Base-by-base conservation (phyloP, 2,113 vertebrate species). In the Clinocottus analis region DNA sequence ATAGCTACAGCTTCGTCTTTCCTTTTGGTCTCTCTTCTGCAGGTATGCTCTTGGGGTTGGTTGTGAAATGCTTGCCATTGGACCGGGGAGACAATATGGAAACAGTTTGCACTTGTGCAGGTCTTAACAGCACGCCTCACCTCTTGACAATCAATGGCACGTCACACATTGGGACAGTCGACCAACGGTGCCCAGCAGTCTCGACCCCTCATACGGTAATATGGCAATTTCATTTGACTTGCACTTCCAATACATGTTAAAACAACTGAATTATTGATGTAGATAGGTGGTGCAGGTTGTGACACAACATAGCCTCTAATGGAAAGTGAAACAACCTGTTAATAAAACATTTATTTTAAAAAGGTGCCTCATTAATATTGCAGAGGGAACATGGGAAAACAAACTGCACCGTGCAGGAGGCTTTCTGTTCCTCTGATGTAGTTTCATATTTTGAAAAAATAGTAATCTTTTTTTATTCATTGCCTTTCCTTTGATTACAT, bases 1-100 rank as follows among this genome's bases (percentile, higher is more conserved):
- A 51, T 19, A 33, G 25, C 23, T 31, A 35, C 13, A 21, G 17
- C 2, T 19, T 39, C 45, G 12, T 59, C 8, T 68, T 35, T 39
- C 5, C 21, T 49, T 25, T n/a, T 31, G 35, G 8, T 31, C 3
- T 33, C 23, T 63, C 49, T 29, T 55, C 31, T 43, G 21, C 82
- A 97, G 96, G 96, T 13, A 90, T 96, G 35, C 65, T 97, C 75
- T 94, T 96, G 93, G 96, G 96, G 75, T 84, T 96, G 61, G 91
- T 95, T 37, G 84, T 96, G 87, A 93, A 87, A 51, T 95, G 92
- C 3, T 84, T 92, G 47, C 94, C 90, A n/a, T 88, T 91, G 79
- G 90, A 90, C 80, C 85, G 92, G 56, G 71, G 64, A 58, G 89
- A 85, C 11, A 25, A 75, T 61, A 91, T 87, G 58, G 92, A 79